phyloP scores from a whole-genome alignment of 2,888 invertebrate species.

The Nomada ferruginata region DNA sequence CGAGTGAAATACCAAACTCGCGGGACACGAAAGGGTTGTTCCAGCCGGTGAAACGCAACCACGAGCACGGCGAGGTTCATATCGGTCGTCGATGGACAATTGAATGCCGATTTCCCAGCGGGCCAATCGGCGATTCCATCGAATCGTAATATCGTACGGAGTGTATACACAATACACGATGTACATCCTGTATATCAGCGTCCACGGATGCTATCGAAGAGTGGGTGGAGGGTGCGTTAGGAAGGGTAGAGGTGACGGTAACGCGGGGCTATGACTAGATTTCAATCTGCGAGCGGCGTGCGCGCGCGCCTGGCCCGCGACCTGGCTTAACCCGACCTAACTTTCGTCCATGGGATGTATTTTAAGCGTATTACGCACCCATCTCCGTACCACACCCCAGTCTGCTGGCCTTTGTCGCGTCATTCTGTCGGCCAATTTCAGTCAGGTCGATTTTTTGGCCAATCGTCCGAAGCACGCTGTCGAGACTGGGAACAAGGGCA shows the following conservation, averaged over 20 bases:
- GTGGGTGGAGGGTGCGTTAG: background rate
- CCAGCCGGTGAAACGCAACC: conserved; percentile 34
- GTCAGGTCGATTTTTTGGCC: background rate
- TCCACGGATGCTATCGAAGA: conserved; percentile 47
- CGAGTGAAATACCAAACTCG: conserved; percentile 26
- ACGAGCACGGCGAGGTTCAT: conserved; percentile 65
- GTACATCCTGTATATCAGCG: conserved; percentile 66
- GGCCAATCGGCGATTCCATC: conserved; percentile 78
- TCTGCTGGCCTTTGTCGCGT: conserved; percentile 14
- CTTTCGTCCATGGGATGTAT: conserved; percentile 53
- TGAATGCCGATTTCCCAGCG: conserved; percentile 81
- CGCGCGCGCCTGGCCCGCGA: conserved; percentile 55
- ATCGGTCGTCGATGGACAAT: conserved; percentile 74
- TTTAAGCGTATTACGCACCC: conserved; percentile 69
- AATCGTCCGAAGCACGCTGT: background rate
- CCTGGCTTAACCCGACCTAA: conserved; percentile 43
- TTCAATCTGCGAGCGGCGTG: conserved; percentile 67
- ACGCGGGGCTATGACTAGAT: conserved; percentile 67
- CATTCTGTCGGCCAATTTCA: conserved; percentile 17
- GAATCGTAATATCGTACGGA: conserved; percentile 77
- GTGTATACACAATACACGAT: conserved; percentile 69
- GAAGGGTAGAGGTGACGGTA: conserved; percentile 7
- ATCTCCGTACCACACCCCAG: background rate
- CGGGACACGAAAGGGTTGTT: conserved; percentile 21
- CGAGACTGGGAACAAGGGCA: background rate